These are phyloP conservation scores for Phalloptychus januarius DNA, from an alignment of 2,797 vertebrate species.

Conservation along the genomic window DNA sequence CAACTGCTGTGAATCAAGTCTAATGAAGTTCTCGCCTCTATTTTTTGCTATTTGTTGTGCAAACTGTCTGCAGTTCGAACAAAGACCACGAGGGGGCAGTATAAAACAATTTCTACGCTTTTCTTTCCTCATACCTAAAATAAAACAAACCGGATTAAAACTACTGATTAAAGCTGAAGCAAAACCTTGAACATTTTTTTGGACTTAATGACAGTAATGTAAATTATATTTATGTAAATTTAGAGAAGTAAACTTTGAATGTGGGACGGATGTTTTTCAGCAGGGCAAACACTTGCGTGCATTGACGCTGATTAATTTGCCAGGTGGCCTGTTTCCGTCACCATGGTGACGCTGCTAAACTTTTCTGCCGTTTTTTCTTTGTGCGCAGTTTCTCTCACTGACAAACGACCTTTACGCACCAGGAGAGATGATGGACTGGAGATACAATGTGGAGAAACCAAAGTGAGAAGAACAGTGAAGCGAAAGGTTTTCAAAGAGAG, in stretches of 20 bases:
- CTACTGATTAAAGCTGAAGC: not conserved
- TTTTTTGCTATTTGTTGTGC: not conserved
- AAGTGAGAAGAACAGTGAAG: slow-evolving; percentile 39
- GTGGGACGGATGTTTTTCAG: rapidly evolving
- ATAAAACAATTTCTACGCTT: not conserved
- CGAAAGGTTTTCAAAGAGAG: slow-evolving; percentile 40
- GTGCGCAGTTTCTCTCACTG: not conserved
- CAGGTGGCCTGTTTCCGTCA: too few species aligned
- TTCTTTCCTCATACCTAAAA: not conserved
- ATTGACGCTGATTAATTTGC: not conserved
- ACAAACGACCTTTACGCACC: rapidly evolving
- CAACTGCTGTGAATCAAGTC: too few species aligned
- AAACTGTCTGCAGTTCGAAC: not conserved
- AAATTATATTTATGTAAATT: not conserved
- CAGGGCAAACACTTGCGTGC: slow-evolving; percentile 20
- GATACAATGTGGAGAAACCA: slow-evolving; percentile 51
- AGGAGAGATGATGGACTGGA: slow-evolving; percentile 7
- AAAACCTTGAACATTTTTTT: not conserved
- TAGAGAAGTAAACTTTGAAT: slow-evolving; percentile 7
- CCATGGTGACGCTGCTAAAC: not conserved
- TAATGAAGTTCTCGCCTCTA: too few species aligned
- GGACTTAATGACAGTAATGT: not conserved
- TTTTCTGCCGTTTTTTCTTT: not conserved
- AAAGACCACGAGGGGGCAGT: not conserved
- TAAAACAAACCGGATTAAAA: not conserved